These are phyloP conservation scores for Euspilapteryx auroguttella DNA, from an alignment of 2,888 invertebrate species.

Conservation along the genomic window DNA sequence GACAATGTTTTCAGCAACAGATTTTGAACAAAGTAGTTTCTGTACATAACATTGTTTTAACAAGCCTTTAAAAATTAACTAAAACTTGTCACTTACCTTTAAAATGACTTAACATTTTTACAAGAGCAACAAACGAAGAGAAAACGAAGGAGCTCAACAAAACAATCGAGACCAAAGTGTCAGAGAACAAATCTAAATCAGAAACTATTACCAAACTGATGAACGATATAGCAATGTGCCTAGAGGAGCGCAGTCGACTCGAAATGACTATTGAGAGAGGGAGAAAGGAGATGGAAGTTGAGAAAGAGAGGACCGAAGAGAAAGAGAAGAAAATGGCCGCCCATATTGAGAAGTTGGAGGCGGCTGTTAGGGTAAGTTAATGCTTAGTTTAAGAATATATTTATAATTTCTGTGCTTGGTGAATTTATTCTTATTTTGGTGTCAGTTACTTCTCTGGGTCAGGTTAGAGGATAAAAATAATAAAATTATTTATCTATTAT, in stretches of 20 bases:
- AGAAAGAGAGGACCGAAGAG: constrained; percentile 12
- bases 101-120: neutral
- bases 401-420: neutral
- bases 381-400: neutral
- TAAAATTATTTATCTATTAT: too few species aligned
- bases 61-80: too few species aligned
- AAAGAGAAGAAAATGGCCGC: constrained; percentile 11
- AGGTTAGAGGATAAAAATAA: too few species aligned
- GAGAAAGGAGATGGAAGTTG: constrained; percentile 13
- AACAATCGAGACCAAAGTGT: constrained; percentile 9
- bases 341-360: constrained; percentile 15
- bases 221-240: constrained; percentile 16
- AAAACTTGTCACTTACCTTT: neutral
- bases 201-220: constrained; percentile 18
- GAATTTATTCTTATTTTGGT: constrained; percentile 1
- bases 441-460: too few species aligned
- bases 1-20: too few species aligned
- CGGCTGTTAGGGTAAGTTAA: constrained; percentile 12
- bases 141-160: constrained; percentile 11
- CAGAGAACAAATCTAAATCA: constrained; percentile 16
- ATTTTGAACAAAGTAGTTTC: too few species aligned
- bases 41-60: too few species aligned
- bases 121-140: constrained; percentile 10
- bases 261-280: constrained; percentile 13
- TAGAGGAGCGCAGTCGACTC: constrained; percentile 14